Percentiles rank a stretch among this genome's conserved stretches.
phyloP scores from a whole-genome alignment of 2,888 invertebrate genomes.

The Phyllotreta cruciferae region DNA sequence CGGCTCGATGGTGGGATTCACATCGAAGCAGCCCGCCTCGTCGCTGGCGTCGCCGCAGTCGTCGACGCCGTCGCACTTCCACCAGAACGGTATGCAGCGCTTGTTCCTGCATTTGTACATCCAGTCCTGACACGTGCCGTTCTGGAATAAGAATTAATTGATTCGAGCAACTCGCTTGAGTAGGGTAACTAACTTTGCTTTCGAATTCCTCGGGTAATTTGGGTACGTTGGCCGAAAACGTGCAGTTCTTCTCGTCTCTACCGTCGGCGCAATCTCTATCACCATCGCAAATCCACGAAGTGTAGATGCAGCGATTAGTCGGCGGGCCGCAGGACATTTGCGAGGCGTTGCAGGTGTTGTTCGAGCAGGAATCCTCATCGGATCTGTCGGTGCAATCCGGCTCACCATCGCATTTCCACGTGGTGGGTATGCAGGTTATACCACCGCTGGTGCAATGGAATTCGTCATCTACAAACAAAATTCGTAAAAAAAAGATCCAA shows the following conservation, averaged over 20 bases:
- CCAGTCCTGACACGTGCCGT: slow-evolving; percentile 70
- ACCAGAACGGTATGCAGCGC: slow-evolving; percentile 79
- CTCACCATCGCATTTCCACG: slow-evolving; percentile 83
- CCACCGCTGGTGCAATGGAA: slow-evolving; percentile 66
- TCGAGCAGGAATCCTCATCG: slow-evolving; percentile 77
- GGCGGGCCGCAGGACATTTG: slow-evolving; percentile 71
- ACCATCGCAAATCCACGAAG: slow-evolving; percentile 82
- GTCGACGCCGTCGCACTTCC: slow-evolving; percentile 79
- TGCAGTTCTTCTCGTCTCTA: slow-evolving; percentile 77
- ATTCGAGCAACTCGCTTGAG: no score
- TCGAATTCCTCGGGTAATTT: slow-evolving; percentile 31
- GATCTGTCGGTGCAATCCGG: slow-evolving; percentile 80
- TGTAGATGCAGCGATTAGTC: slow-evolving; percentile 70
- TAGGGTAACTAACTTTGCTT: slow-evolving; percentile 7
- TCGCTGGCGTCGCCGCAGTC: slow-evolving; percentile 81
- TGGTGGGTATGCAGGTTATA: slow-evolving; percentile 72
- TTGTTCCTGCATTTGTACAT: slow-evolving; percentile 78
- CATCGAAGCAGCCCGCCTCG: slow-evolving; percentile 64
- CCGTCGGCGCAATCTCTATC: slow-evolving; percentile 75
- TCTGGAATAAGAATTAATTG: slow-evolving; percentile 50
- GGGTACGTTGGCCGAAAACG: slow-evolving; percentile 42
- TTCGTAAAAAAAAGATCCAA: neutral
- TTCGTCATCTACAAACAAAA: slow-evolving; percentile 58
- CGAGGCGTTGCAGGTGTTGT: slow-evolving; percentile 70
- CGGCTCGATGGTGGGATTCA: slow-evolving; percentile 25